These are phyloP conservation scores for Myotis findleyi DNA, from an alignment of 2,797 vertebrate genomes.

Conservation along the genomic window DNA sequence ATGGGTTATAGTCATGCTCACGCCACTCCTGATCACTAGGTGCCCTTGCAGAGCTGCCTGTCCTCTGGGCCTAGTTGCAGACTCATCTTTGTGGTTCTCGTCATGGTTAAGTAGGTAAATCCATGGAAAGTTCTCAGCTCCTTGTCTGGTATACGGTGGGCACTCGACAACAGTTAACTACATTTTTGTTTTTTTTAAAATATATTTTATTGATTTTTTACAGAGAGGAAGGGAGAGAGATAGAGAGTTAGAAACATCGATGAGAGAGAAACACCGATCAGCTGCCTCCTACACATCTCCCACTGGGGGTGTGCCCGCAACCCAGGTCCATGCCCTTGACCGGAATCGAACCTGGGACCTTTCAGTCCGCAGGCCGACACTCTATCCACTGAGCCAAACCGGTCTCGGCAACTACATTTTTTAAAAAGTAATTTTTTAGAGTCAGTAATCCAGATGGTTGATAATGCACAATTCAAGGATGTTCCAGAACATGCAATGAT, in stretches of 20 bases:
- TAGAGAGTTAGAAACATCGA: no score
- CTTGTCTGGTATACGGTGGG: no score
- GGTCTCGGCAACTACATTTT: no score
- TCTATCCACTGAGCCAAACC: no score
- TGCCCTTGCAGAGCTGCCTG: neutral
- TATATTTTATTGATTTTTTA: no score
- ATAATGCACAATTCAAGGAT: neutral
- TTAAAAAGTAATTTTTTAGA: neutral
- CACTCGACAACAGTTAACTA: neutral
- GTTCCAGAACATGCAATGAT: neutral
- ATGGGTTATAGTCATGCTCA: neutral
- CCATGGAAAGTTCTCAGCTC: neutral
- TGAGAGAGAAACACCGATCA: no score
- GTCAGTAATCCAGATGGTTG: neutral
- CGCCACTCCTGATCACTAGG: rapidly evolving
- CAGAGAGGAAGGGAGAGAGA: no score
- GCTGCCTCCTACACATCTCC: no score
- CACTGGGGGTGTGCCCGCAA: no score
- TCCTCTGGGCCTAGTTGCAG: neutral
- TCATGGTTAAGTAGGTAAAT: neutral
- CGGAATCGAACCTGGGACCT: no score
- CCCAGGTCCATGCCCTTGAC: no score
- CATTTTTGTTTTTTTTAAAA: neutral
- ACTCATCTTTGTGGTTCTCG: neutral
- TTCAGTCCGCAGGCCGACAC: no score